A percentile compares a stretch with the other conserved stretches of the same genome.
phyloP scores from a whole-genome alignment of 1,140 invertebrate genomes.

The Coelopa frigida region DNA sequence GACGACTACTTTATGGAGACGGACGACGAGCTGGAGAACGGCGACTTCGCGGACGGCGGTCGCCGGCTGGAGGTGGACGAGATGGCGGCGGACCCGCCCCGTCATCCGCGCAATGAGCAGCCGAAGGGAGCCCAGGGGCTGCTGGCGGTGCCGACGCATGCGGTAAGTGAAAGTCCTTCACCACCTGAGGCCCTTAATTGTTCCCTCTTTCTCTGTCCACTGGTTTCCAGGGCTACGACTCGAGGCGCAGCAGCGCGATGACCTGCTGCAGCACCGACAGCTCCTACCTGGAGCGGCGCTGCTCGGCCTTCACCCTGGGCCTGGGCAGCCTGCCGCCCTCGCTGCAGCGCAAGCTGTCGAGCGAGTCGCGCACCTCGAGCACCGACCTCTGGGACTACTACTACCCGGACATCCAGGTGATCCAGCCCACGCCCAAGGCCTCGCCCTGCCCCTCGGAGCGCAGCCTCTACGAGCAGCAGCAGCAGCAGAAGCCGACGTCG shows the following conservation, averaged over 20 bases:
- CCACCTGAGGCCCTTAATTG: neutral
- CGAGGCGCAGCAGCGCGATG: slow-evolving; percentile 65
- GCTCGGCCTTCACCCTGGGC: slow-evolving; percentile 65
- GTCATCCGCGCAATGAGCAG: slow-evolving; percentile 33
- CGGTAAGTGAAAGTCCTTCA: slow-evolving; percentile 13
- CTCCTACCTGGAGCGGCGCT: slow-evolving; percentile 69
- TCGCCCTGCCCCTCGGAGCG: slow-evolving; percentile 72
- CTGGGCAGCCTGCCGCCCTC: slow-evolving; percentile 52
- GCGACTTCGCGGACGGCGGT: slow-evolving; percentile 28
- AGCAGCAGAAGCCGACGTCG: slow-evolving; percentile 1
- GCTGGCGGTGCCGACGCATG: slow-evolving; percentile 41
- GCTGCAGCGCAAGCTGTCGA: slow-evolving; percentile 37
- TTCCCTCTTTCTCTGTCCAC: slow-evolving; percentile 1
- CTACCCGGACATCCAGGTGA: slow-evolving; percentile 68
- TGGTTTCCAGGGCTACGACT: slow-evolving; percentile 40
- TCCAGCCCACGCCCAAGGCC: slow-evolving; percentile 67
- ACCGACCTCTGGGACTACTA: slow-evolving; percentile 55
- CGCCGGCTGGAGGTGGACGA: slow-evolving; percentile 8
- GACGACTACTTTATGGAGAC: slow-evolving; percentile 47
- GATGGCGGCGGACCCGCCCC: slow-evolving; percentile 15
- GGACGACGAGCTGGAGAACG: slow-evolving; percentile 43
- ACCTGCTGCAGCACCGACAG: slow-evolving; percentile 75
- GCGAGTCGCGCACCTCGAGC: slow-evolving; percentile 44
- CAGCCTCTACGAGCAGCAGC: slow-evolving; percentile 28
- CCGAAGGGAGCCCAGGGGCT: slow-evolving; percentile 44